These are phyloP conservation scores for Datnioides undecimradiatus DNA, from an alignment of 2,113 vertebrate genomes.

Conservation along the genomic window DNA sequence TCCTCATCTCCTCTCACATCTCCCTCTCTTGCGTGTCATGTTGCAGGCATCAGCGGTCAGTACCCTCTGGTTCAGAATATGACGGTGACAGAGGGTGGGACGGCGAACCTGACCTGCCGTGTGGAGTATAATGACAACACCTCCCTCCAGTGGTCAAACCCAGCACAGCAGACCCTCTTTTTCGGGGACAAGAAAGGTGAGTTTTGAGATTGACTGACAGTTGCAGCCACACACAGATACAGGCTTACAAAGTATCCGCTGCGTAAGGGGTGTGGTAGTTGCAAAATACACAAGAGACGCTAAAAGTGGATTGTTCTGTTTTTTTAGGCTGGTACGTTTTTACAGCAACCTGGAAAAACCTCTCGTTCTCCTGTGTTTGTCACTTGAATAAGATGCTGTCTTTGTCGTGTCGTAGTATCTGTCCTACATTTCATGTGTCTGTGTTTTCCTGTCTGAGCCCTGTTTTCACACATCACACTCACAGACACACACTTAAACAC, in stretches of 20 bases:
- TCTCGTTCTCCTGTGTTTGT: slow-evolving; percentile 18
- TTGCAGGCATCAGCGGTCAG: slow-evolving; percentile 92
- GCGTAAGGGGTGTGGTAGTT: slow-evolving; percentile 7
- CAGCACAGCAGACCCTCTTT: slow-evolving; percentile 99
- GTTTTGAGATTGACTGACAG: slow-evolving; percentile 43
- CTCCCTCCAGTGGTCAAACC: slow-evolving; percentile 99
- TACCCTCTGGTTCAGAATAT: slow-evolving; percentile 96
- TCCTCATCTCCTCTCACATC: slow-evolving; percentile 18
- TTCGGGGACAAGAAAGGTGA: slow-evolving; percentile 99
- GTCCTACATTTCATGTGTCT: slow-evolving; percentile 38
- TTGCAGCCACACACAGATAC: slow-evolving; percentile 7
- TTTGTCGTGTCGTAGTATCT: slow-evolving; percentile 45
- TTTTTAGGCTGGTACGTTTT: slow-evolving; percentile 14
- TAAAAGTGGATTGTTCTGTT: neutral
- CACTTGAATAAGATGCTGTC: slow-evolving; percentile 34
- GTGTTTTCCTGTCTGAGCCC: slow-evolving; percentile 14
- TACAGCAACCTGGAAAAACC: neutral
- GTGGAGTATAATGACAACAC: slow-evolving; percentile 99
- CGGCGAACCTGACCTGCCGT: slow-evolving; percentile 96
- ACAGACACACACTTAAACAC: neutral
- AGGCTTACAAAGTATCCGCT: slow-evolving; percentile 21
- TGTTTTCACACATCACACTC: slow-evolving; percentile 23
- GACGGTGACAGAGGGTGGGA: slow-evolving; percentile 95
- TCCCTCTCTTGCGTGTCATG: slow-evolving; percentile 37
- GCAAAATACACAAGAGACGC: slow-evolving; percentile 28